phyloP scores from a whole-genome alignment of 1,140 invertebrate species.

The Aricia agestis region DNA sequence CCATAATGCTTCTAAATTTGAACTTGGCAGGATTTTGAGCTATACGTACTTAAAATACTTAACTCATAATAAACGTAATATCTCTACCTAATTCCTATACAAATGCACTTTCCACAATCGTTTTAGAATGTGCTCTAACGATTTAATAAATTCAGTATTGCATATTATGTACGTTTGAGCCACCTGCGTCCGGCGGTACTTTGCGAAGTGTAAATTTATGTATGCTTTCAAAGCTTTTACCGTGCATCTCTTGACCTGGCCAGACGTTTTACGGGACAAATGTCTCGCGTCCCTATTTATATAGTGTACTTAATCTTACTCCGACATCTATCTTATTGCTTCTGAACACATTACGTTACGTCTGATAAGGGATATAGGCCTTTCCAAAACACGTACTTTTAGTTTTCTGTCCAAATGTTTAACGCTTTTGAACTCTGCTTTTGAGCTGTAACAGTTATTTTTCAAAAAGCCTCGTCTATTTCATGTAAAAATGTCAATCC shows the following conservation, averaged over 20 bases:
- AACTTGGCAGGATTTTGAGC: too few species aligned
- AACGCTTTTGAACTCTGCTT: too few species aligned
- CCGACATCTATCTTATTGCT: slow-evolving; percentile 33
- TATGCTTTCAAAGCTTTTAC: slow-evolving; percentile 70
- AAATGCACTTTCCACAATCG: not conserved
- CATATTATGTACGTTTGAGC: slow-evolving; percentile 41
- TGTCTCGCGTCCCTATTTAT: slow-evolving; percentile 57
- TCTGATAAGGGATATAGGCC: not conserved
- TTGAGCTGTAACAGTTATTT: too few species aligned
- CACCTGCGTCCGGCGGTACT: slow-evolving; percentile 61
- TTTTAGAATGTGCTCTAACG: slow-evolving; percentile 10
- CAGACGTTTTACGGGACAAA: slow-evolving; percentile 63
- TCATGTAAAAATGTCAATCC: not conserved
- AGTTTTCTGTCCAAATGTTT: too few species aligned
- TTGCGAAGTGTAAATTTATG: slow-evolving; percentile 69
- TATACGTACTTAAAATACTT: too few species aligned
- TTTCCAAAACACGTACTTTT: too few species aligned
- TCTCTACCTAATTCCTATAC: not conserved
- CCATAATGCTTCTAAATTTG: too few species aligned
- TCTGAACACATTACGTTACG: not conserved
- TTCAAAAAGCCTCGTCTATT: not conserved
- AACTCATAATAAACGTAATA: too few species aligned
- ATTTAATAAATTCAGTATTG: slow-evolving; percentile 19
- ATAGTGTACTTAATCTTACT: slow-evolving; percentile 55
- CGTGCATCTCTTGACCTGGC: slow-evolving; percentile 70